These are phyloP conservation scores for Gryllus bimaculatus DNA, from an alignment of 1,140 invertebrate genomes.

Conservation along the genomic window DNA sequence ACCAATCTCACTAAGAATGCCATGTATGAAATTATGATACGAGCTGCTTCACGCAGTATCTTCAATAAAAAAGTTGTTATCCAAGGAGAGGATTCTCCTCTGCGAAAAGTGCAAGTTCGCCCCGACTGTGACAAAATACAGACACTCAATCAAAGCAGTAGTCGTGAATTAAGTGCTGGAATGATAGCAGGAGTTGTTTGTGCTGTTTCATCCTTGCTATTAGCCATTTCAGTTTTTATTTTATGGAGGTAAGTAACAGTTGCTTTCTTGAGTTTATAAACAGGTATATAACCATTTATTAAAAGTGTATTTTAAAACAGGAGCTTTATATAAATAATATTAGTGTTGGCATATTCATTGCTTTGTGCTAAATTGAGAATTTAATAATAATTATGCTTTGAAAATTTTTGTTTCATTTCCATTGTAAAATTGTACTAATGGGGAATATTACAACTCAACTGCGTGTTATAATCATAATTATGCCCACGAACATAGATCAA, in stretches of 20 bases:
- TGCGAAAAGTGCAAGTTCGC: slow-evolving; percentile 52
- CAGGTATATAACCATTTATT: no score
- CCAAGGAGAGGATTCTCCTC: slow-evolving; percentile 52
- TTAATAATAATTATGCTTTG: no score
- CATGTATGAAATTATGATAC: slow-evolving; percentile 63
- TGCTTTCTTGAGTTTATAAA: neutral
- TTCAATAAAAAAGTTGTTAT: slow-evolving; percentile 52
- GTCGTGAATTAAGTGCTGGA: slow-evolving; percentile 55
- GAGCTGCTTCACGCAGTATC: slow-evolving; percentile 57
- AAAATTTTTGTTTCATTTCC: no score
- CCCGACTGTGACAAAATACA: slow-evolving; percentile 57
- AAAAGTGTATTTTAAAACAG: no score
- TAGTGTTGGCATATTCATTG: no score
- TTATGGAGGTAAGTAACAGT: slow-evolving; percentile 61
- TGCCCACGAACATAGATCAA: no score
- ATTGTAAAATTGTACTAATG: no score
- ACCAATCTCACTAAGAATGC: slow-evolving; percentile 64
- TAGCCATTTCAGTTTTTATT: slow-evolving; percentile 59
- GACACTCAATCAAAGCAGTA: slow-evolving; percentile 41
- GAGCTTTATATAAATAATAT: no score
- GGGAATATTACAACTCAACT: no score
- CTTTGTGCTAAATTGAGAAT: no score
- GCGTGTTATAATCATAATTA: no score
- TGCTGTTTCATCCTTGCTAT: slow-evolving; percentile 57
- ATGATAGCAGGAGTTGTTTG: slow-evolving; percentile 64